Evolutionary conservation across 2,888 invertebrate species (phyloP), one percentile per base, ranked within the genome.

Genomic region (Acutogordius australiensis): DNA sequence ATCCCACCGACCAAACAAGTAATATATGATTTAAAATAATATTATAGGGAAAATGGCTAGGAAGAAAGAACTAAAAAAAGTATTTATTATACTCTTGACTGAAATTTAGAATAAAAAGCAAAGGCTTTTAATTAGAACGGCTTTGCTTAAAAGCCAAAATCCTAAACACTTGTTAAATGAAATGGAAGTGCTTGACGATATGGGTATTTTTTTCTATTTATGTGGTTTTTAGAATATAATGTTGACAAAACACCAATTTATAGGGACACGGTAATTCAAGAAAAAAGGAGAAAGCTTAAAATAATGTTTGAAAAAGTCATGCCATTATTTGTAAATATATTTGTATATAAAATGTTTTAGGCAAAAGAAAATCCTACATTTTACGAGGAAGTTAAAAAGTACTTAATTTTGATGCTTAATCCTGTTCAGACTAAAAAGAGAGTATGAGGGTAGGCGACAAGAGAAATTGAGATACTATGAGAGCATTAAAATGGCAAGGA

Each of bases 1-100:
- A 97, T 74, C 94, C 94, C 45, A 94, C 94, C 2, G 94, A 97
- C 73, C 91, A 91, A 80, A 90, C 90, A 62, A 78, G 91, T 86
- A 79, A 81, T 37, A 37, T 37, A 8, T 37, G 23, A n/a, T n/a
- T 51, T 21, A n/a, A 8, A 51, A n/a, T 51, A 51, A n/a, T 21
- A 21, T 8, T n/a, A 51, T 67, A 87, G 86, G 91, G 67, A 94
- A 94, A 72, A 90, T 91, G 72, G 91, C 91, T 18, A 78, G 91
- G 61, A 90, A 90, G 71, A 85, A 87, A 68, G 94, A 97, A 72
- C 72, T 94, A 45, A 97, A 94, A 72, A 94, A 91, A 68, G 72
- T 71, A 64, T 62, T 61, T 28, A 18, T 27, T 23, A 4, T 58
- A 13, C 44, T 59, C 60, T 57, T n/a, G 13, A 27, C 59, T 26